Evolutionary conservation across 2,888 invertebrate genomes (phyloP).

Genomic region (Aspidiotus rigidus): DNA sequence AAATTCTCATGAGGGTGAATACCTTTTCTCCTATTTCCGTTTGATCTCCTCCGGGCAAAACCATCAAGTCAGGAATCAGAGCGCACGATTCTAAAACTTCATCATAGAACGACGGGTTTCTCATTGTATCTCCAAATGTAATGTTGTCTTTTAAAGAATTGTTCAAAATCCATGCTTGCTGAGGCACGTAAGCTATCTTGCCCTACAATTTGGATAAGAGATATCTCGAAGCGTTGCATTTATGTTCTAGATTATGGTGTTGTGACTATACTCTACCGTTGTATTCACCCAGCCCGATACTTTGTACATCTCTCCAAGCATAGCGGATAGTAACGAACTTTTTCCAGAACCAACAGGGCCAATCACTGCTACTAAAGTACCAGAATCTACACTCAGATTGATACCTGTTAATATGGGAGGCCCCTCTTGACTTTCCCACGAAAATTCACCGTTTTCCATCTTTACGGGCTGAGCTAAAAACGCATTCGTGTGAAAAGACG

Average conservation of each 20-base stretch:
- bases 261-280: constrained; percentile 41
- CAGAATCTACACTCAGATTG: constrained; percentile 57
- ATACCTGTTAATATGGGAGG: constrained; percentile 64
- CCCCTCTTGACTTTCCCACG: constrained; percentile 61
- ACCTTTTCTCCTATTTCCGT: constrained; percentile 79
- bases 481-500: background rate
- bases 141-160: constrained; percentile 87
- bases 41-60: constrained; percentile 85
- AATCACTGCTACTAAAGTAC: constrained; percentile 70
- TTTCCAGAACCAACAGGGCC: constrained; percentile 84
- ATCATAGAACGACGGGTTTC: constrained; percentile 62
- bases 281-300: constrained; percentile 69
- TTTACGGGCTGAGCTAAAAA: constrained; percentile 61
- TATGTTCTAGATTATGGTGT: too few relatives aligned
- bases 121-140: constrained; percentile 68
- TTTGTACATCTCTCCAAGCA: constrained; percentile 86
- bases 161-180: constrained; percentile 98
- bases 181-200: constrained; percentile 75
- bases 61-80: constrained; percentile 79
- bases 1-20: background rate
- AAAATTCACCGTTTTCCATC: constrained; percentile 77
- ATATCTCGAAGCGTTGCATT: too few relatives aligned
- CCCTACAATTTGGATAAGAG: constrained; percentile 42
- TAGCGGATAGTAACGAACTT: constrained; percentile 76
- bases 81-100: constrained; percentile 83